Base-by-base conservation (phyloP, 2,888 invertebrate species). In the Ceriagrion tenellum region DNA sequence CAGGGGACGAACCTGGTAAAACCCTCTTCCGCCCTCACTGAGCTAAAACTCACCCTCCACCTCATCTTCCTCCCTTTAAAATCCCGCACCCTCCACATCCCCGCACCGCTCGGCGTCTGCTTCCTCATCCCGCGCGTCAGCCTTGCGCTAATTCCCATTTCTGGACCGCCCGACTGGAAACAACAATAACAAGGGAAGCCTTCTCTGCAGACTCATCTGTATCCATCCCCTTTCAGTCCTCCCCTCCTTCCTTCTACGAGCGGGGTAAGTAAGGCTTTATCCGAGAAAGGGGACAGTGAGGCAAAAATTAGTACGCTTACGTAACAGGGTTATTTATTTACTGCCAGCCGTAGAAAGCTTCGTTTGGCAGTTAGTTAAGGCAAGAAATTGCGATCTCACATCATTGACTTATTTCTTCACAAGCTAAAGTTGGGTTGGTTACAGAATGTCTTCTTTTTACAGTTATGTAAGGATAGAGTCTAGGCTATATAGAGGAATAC, bases 121-220 rank as follows among this genome's bases (percentile, higher is more conserved):
- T 55, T n/a, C 56, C 69, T 93, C 47, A 81, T 35, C 30, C 81
- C 81, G 30, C 30, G 81, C 35, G 81, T 81, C 81, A 81, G 30
- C 16, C 81, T 81, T 35, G 26, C 81, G 30, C 81, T 81, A 81
- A 81, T 81, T 81, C 81, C 81, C 81, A 35, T 35, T 81, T 81
- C 81, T 81, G 81, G 26, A 35, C 81, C 81, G 30, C 81, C n/a
- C 81, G 35, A 81, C 81, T 81, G 81, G 81, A 81, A 81, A 81
- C 81, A 81, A 81, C 81, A 81, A 81, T 81, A 81, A 81, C 81
- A 81, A 81, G 81, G 81, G 35, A 69, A 81, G 81, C 81, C 81
- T 81, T 59, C 59, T 59, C 81, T 81, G 0, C 35, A 35, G 16
- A 4, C 81, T 81, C 81, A 30, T 93, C 47, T 16, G 56, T 56